A percentile compares a stretch with the other conserved stretches of the same genome.
phyloP scores from a whole-genome alignment of 2,113 vertebrate genomes.

The Felis catus region F.catus_Fca126_mat1.0 CM031421.1:57012001-57012500 shows the following conservation, averaged over 20 bases:
- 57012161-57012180: not conserved
- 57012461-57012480: not conserved
- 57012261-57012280: not conserved
- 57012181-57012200: not conserved
- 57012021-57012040: not conserved
- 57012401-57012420: not conserved
- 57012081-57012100: not conserved
- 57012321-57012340: not conserved
- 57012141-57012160: not conserved
- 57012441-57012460: not conserved
- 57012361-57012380: not conserved
- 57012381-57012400: not conserved
- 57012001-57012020: not conserved
- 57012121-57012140: not conserved
- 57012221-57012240: not conserved
- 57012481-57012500: not conserved
- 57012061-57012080: not conserved
- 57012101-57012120: not conserved
- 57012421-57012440: not conserved
- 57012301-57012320: not conserved
- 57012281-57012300: not conserved
- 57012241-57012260: not conserved
- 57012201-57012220: not conserved
- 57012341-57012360: not conserved
- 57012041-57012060: not conserved